Evolutionary conservation across 2,113 vertebrate species (phyloP), one percentile per base, ranked within the genome.

Genomic region (Gopherus flavomarginatus): DNA sequence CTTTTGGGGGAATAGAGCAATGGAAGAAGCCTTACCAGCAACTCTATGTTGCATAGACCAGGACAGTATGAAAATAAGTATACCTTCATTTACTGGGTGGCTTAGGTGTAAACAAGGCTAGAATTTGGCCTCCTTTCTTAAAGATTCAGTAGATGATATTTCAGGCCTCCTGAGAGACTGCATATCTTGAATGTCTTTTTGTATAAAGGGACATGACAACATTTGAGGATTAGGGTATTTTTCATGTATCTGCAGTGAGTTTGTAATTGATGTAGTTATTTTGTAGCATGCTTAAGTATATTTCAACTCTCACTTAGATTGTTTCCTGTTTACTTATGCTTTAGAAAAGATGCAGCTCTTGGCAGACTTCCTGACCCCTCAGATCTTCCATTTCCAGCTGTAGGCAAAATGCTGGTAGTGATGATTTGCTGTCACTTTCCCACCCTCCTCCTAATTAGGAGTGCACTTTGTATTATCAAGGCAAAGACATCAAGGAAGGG

Each of bases 31-130:
- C 14, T 56, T 1, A 0, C 54, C 21, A 92, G 47, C 89, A 72
- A 1, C n/a, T 75, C 29, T 11, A 21, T 56, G 24, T 87, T 81
- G 79, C 84, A 54, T n/a, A 91, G 65, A 65, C 57, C 0, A 1
- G 69, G 85, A 56, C 72, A 52, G 56, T 44, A 80, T 83, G 56
- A 50, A 94, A 92, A 85, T 0, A 0, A 91, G 6, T 0, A 2
- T 89, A 44, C n/a, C 93, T 53, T 92, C 79, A 90, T 85, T 78
- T 90, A 94, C 16, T 24, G 86, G 49, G 8, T 69, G 94, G 79
- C 52, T 88, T 22, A 50, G 75, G 75, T 90, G 79, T 57, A 81
- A 85, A 81, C 57, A 84, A 91, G 88, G 83, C 91, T 82, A 96
- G 69, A 91, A 85, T 95, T 83, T 57, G 88, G 77, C 90, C 65